These are phyloP conservation scores for Hippopotamus amphibius DNA, from an alignment of 2,113 vertebrate species.

Conservation along the genomic window DNA sequence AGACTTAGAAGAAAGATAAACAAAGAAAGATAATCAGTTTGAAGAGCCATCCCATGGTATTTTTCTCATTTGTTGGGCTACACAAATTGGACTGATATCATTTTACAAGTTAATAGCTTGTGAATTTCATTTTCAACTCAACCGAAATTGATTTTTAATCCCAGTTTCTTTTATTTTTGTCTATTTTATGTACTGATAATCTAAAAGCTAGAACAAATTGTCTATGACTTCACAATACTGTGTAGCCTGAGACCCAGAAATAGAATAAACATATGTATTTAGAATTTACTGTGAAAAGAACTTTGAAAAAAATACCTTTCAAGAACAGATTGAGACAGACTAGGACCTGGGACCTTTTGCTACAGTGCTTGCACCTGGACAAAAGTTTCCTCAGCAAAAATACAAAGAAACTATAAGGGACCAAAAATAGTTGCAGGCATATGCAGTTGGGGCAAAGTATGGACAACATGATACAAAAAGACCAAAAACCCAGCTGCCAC, in stretches of 20 bases:
- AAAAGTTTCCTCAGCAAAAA: too few species aligned
- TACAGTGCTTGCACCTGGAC: too few species aligned
- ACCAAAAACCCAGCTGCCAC: too few species aligned
- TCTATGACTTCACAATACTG: background rate
- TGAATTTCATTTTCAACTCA: background rate
- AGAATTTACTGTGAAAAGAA: background rate
- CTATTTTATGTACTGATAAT: background rate
- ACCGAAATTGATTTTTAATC: background rate
- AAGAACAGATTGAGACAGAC: background rate
- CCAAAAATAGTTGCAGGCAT: too few species aligned
- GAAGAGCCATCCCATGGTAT: background rate
- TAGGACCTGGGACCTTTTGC: too few species aligned
- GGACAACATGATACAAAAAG: too few species aligned
- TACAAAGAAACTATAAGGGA: too few species aligned
- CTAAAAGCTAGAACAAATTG: conserved; percentile 34
- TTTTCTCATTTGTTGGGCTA: background rate
- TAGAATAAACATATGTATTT: background rate
- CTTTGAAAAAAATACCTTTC: conserved; percentile 11
- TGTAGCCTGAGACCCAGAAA: background rate
- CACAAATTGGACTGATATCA: background rate
- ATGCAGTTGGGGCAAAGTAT: too few species aligned
- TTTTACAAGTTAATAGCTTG: background rate
- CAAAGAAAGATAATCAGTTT: background rate
- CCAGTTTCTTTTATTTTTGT: background rate
- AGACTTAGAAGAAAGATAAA: background rate